These are phyloP conservation scores for Panorpa germanica DNA, from an alignment of 2,888 invertebrate genomes.

Conservation along the genomic window DNA sequence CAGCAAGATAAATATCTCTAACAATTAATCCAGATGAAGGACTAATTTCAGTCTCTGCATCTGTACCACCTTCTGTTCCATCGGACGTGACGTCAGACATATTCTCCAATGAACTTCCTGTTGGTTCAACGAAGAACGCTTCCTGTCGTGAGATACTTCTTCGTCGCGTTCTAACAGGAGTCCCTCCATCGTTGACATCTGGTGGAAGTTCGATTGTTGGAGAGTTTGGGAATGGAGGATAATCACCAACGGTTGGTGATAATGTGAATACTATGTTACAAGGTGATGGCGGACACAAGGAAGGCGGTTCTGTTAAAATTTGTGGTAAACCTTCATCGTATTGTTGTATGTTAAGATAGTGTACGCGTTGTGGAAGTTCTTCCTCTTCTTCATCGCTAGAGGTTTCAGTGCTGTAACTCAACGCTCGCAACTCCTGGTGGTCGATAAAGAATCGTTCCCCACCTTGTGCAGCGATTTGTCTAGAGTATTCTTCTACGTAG, in stretches of 20 bases:
- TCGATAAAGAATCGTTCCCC: conserved; percentile 22
- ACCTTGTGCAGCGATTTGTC: conserved; percentile 27
- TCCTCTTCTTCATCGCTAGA: conserved; percentile 23
- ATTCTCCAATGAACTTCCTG: conserved; percentile 50
- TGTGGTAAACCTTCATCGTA: conserved; percentile 25
- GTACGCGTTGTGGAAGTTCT: too few relatives aligned
- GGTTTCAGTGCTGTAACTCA: conserved; percentile 30
- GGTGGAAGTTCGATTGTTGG: conserved; percentile 37
- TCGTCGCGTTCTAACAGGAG: conserved; percentile 31
- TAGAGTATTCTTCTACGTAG: conserved; percentile 55
- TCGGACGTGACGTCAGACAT: conserved; percentile 37
- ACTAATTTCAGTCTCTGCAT: too few relatives aligned
- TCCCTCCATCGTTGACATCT: conserved; percentile 21
- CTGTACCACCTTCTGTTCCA: conserved; percentile 19
- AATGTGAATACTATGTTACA: conserved; percentile 41
- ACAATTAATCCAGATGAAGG: conserved; percentile 31
- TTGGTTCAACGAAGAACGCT: conserved; percentile 60
- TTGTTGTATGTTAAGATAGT: too few relatives aligned
- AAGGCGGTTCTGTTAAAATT: conserved; percentile 23
- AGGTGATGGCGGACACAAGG: conserved; percentile 25
- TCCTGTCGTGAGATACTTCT: conserved; percentile 67
- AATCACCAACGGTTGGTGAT: conserved; percentile 30
- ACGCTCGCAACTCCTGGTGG: conserved; percentile 20
- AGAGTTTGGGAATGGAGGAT: conserved; percentile 27
- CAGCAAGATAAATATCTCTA: conserved; percentile 56